Percentiles rank a stretch among this genome's conserved stretches.
Evolutionary conservation across 2,113 vertebrate species (phyloP).

Genomic region (Capricornis sumatraensis): DNA sequence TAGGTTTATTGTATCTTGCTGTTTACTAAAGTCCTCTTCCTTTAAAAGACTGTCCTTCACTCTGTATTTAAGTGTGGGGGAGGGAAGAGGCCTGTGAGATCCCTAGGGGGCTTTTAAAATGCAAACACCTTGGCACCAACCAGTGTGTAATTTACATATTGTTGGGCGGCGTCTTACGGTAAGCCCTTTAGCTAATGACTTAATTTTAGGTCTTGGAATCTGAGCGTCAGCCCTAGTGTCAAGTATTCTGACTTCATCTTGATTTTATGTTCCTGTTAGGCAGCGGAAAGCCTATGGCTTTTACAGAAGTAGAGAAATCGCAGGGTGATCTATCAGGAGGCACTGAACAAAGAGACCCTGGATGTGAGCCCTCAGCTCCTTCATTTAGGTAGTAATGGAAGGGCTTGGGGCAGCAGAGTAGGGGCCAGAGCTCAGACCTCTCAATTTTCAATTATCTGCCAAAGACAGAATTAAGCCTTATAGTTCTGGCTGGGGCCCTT

Average conservation of each 20-base stretch:
- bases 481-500: not conserved
- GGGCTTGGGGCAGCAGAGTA: not conserved
- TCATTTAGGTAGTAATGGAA: not conserved
- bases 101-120: not conserved
- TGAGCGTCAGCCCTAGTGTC: not conserved
- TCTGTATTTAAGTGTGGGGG: not conserved
- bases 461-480: not conserved
- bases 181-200: not conserved
- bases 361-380: not conserved
- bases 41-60: not conserved
- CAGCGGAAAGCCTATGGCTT: not conserved
- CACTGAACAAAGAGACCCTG: not conserved
- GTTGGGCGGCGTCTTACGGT: not conserved
- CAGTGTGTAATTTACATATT: not conserved
- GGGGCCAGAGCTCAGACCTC: not conserved
- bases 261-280: not conserved
- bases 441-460: not conserved
- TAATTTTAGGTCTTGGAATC: slow-evolving; percentile 5
- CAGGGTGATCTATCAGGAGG: not conserved
- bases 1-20: not conserved
- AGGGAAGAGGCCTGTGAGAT: not conserved
- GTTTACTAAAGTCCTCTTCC: not conserved
- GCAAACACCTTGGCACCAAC: not conserved
- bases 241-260: slow-evolving; percentile 32
- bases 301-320: not conserved